Conservation (phyloP, 1,140 invertebrate genomes). For the Pseudomyrmex dendroicus region DNA sequence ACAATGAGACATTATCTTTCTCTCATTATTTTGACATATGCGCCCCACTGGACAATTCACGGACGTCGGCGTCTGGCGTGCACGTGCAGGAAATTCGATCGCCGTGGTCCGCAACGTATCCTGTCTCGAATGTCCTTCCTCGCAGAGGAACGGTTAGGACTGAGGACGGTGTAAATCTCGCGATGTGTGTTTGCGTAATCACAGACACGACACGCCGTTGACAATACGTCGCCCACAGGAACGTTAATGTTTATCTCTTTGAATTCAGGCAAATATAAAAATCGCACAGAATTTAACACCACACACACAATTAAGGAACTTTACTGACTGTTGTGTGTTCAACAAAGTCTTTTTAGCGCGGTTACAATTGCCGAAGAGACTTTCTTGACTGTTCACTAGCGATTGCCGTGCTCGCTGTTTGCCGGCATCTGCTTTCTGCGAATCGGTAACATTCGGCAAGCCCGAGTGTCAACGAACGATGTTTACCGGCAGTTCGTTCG, state of each 20-base stretch:
- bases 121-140: constrained; percentile 66
- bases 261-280: too few relatives aligned
- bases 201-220: constrained; percentile 5
- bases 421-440: too few relatives aligned
- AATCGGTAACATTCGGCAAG: too few relatives aligned
- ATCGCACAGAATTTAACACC: too few relatives aligned
- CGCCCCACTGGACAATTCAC: constrained; percentile 9
- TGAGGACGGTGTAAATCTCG: constrained; percentile 64
- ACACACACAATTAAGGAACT: too few relatives aligned
- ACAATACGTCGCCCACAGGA: not conserved
- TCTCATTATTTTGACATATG: constrained; percentile 31
- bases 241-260: not conserved
- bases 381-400: too few relatives aligned
- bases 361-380: too few relatives aligned
- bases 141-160: constrained; percentile 12
- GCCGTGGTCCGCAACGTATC: not conserved
- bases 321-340: too few relatives aligned
- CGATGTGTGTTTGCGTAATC: constrained; percentile 43
- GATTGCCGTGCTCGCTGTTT: too few relatives aligned
- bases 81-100: constrained; percentile 70
- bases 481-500: too few relatives aligned
- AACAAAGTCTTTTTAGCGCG: too few relatives aligned
- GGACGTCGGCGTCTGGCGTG: constrained; percentile 56
- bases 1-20: constrained; percentile 1
- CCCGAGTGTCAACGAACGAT: too few relatives aligned